These are phyloP conservation scores for Macrosoma leucophasiata DNA, from an alignment of 2,888 invertebrate genomes.

Conservation along the genomic window DNA sequence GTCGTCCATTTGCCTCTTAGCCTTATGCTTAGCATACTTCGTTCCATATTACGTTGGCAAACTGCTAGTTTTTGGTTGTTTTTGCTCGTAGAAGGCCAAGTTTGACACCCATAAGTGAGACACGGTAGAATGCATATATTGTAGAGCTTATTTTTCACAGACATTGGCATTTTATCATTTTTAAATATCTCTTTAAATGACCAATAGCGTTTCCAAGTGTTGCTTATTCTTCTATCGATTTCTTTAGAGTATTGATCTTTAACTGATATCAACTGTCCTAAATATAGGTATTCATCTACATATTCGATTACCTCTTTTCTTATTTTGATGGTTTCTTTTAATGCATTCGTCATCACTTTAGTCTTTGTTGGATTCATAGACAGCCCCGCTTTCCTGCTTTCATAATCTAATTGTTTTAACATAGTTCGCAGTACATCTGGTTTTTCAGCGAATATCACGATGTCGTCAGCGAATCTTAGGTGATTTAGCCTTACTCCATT, in stretches of 20 bases:
- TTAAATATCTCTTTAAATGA: slow-evolving; percentile 1
- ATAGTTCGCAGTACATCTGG: slow-evolving; percentile 5
- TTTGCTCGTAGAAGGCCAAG: slow-evolving; percentile 5
- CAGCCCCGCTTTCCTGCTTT: slow-evolving; percentile 7
- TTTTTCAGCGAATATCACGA: slow-evolving; percentile 2
- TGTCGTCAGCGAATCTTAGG: slow-evolving; percentile 7
- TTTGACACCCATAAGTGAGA: slow-evolving; percentile 9
- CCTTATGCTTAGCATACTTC: slow-evolving; percentile 5
- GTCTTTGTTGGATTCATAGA: slow-evolving; percentile 8
- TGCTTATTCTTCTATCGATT: slow-evolving; percentile 7
- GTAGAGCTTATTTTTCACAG: slow-evolving; percentile 3
- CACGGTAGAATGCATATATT: slow-evolving; percentile 6
- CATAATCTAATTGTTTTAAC: slow-evolving; percentile 2
- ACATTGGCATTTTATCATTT: slow-evolving; percentile 3
- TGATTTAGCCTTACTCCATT: slow-evolving; percentile 6
- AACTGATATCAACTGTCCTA: slow-evolving; percentile 5
- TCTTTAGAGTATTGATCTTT: slow-evolving; percentile 7
- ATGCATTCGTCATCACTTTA: slow-evolving; percentile 7
- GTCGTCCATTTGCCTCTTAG: slow-evolving; percentile 1
- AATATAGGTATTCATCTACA: slow-evolving; percentile 7
- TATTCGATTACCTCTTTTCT: slow-evolving; percentile 1
- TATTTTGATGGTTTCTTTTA: not conserved
- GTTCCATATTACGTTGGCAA: slow-evolving; percentile 6
- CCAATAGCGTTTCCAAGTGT: slow-evolving; percentile 7
- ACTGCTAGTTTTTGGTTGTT: slow-evolving; percentile 4